Evolutionary conservation across 1,140 invertebrate genomes (phyloP), one percentile per base, ranked within the genome.

Genomic region (Agrilus planipennis): DNA sequence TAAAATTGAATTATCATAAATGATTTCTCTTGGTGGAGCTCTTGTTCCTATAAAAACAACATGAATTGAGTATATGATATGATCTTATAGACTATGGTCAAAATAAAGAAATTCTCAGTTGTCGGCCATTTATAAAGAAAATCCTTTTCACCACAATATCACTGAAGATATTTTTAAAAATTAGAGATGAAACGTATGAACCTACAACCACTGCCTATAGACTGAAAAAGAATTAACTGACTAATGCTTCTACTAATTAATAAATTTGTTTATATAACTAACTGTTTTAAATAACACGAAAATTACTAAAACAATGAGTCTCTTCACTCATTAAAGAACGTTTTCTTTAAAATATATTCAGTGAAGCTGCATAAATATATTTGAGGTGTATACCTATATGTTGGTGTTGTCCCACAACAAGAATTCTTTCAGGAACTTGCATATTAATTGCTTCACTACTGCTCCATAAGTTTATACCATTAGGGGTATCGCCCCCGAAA

Each of bases 341-440:
- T 12, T 30, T 7, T 30, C 28, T 12, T 6, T 4, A 27, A 9
- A 27, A 27, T n/a, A 25, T 16, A 16, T 11, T 19, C 31, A 37
- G 45, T 37, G 25, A 20, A 32, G 12, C 16, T 40, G 9, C 19
- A 29, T 32, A 20, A 16, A 14, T 29, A 12, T 18, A 28, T 21
- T 6, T 27, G 25, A 7, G n/a, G 1, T 12, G 43, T 40, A 57
- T 56, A 73, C 71, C 72, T 57, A 84, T 54, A 64, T 87, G 81
- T 57, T 87, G 81, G 53, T 89, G 84, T 59, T 88, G 79, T 12
- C 84, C 88, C 50, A 79, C 70, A 36, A 90, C 84, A 45, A 91
- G 68, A 61, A 92, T 91, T 54, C 86, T 71, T 50, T 90, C 87
- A n/a, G 88, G 88, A 19, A 92, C 87, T 56, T 79, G 78, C 88